These are phyloP conservation scores for Chrysogorgia sp. DNA, from an alignment of 92 coral and sea anemone species.

Conservation along the genomic window DNA sequence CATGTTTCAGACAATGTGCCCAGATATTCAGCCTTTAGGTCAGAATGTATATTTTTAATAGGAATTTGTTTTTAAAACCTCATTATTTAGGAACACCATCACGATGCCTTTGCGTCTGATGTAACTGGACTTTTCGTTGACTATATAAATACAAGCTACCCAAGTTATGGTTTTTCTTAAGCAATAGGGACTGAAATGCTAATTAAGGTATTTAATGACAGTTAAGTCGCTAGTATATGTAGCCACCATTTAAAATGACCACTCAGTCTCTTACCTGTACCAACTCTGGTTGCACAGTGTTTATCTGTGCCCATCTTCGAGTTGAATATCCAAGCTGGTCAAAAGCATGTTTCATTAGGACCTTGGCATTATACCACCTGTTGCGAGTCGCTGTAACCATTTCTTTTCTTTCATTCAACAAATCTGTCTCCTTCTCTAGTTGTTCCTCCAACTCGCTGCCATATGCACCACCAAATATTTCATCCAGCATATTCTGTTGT, in stretches of 20 bases:
- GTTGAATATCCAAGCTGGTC: conserved; percentile 83
- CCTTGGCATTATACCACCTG: conserved; percentile 78
- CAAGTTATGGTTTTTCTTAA: no score
- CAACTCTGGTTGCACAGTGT: conserved; percentile 60
- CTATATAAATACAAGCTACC: no score
- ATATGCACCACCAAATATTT: conserved; percentile 85
- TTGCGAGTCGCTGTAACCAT: conserved; percentile 66
- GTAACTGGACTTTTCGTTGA: no score
- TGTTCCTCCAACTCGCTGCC: conserved; percentile 93
- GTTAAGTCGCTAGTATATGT: no score
- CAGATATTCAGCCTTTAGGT: no score
- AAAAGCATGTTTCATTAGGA: conserved; percentile 62
- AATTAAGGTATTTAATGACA: no score
- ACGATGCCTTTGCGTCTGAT: no score
- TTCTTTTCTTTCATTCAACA: conserved; percentile 73
- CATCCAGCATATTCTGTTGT: conserved; percentile 71
- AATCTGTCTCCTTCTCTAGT: conserved; percentile 80
- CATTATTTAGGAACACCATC: no score
- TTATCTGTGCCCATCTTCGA: conserved; percentile 94
- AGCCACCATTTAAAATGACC: not conserved
- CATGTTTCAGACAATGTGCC: no score
- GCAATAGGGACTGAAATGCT: no score
- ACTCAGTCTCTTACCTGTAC: conserved; percentile 62
- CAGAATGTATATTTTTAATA: no score
- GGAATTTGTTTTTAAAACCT: no score